Base-by-base conservation (phyloP, 2,113 vertebrate genomes). In the Dicerorhinus sumatrensis region DNA sequence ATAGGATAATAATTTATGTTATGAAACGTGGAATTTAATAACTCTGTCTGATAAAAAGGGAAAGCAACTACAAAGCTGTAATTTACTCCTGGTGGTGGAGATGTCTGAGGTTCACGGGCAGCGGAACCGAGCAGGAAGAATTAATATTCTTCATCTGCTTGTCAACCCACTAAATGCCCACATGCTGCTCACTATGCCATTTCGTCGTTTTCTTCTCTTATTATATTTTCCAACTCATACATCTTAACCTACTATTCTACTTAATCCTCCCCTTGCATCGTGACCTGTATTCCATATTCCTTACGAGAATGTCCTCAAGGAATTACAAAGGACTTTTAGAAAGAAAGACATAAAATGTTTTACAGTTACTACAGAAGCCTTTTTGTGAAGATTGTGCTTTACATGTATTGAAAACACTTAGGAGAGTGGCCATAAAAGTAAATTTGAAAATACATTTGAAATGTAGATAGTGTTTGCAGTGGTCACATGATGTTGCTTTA, bases 1-100 rank as follows among this genome's bases (percentile, higher is more conserved):
- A 95, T 70, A 97, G 94, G 76, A 76, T 94, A 98, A 97, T 97
- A 96, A 97, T 84, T 81, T 46, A 39, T 95, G 56, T 89, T 96
- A 96, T 73, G 92, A 97, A 97, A 97, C 90, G 65, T 96, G 93
- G 95, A 98, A 97, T 96, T 98, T 91, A 95, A 96, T 98, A 91
- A 98, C 77, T 80, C 13, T 75, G 33, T 4, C 62, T 90, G 48
- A 56, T 80, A 94, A 97, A 97, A 91, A 97, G 69, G 39, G 27
- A 77, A 92, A 96, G 79, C 79, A 86, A 85, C n/a, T 0, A 4
- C 2, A 54, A 46, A 4, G 46, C 70, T 82, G 51, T 73, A 84
- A 97, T 97, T 97, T 84, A 91, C 70, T 95, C 87, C 54, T 17
- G 56, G 60, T 60, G 46, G n/a, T 62, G 25, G 16, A 23, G 58